phyloP scores from a whole-genome alignment of 2,888 invertebrate genomes.

The Palloptera scutellata region DNA sequence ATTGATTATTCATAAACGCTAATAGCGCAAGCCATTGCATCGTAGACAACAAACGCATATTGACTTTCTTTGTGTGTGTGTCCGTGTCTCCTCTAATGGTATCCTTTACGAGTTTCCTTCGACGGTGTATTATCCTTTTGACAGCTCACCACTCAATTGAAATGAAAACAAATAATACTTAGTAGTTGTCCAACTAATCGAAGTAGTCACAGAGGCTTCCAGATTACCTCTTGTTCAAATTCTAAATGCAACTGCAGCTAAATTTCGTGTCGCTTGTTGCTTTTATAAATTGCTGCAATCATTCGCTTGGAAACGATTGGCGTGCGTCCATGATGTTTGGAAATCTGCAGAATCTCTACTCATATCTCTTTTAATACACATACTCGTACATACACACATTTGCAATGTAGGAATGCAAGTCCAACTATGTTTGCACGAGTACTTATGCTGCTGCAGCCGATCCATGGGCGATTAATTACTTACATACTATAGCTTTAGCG shows the following conservation, averaged over 20 bases:
- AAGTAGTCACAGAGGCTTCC: no score
- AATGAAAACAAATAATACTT: neutral
- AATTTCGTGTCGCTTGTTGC: slow-evolving; percentile 49
- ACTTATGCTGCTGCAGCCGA: slow-evolving; percentile 3
- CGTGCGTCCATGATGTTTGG: slow-evolving; percentile 49
- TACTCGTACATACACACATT: no score
- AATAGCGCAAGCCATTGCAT: no score
- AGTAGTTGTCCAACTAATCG: neutral
- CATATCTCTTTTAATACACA: no score
- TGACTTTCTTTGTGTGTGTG: neutral
- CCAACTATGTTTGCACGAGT: slow-evolving; percentile 9
- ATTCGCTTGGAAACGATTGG: slow-evolving; percentile 59
- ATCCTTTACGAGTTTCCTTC: neutral
- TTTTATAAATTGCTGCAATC: slow-evolving; percentile 60
- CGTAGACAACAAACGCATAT: no score
- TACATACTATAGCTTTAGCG: slow-evolving; percentile 23
- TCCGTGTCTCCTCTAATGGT: neutral
- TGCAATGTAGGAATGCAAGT: no score
- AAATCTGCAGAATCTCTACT: slow-evolving; percentile 8
- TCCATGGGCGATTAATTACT: slow-evolving; percentile 46
- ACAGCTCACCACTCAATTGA: neutral
- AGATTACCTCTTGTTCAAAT: slow-evolving; percentile 26
- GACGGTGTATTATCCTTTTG: neutral
- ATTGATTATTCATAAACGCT: no score
- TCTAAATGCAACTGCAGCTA: slow-evolving; percentile 56